Conservation (phyloP, 1,140 invertebrate genomes). For the Drosophila grimshawi region DNA sequence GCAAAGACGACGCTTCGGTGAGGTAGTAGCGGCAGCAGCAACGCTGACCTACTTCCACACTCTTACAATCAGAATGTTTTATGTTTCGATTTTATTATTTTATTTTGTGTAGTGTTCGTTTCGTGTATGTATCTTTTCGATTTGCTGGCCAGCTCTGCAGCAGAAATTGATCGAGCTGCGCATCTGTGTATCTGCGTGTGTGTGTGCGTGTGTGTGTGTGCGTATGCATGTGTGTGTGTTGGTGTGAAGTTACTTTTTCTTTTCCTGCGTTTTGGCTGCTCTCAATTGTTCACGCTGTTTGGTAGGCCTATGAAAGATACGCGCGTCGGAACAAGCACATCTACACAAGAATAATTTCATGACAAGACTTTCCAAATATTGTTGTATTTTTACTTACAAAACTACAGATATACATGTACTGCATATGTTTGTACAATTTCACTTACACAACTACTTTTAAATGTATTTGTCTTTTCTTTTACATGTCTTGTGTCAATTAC, state of each 20-base stretch:
- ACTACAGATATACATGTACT: background rate
- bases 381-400: background rate
- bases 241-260: constrained; percentile 80
- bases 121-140: constrained; percentile 74
- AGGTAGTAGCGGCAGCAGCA: constrained; percentile 19
- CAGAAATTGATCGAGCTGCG: constrained; percentile 40
- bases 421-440: constrained; percentile 2
- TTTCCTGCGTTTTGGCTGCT: constrained; percentile 73
- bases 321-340: constrained; percentile 21
- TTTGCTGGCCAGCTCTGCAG: constrained; percentile 48
- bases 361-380: constrained; percentile 74
- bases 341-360: constrained; percentile 73
- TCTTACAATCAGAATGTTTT: constrained; percentile 84
- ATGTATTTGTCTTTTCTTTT: background rate
- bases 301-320: constrained; percentile 77
- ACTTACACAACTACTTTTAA: background rate
- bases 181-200: background rate
- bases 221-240: constrained; percentile 27
- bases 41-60: constrained; percentile 75
- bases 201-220: constrained; percentile 11
- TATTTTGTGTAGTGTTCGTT: constrained; percentile 77
- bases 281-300: constrained; percentile 70
- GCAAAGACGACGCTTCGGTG: constrained; percentile 23
- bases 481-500: constrained; percentile 16
- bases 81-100: constrained; percentile 84